phyloP scores from a whole-genome alignment of 2,888 invertebrate genomes.

The Leptopilina myrica region DNA sequence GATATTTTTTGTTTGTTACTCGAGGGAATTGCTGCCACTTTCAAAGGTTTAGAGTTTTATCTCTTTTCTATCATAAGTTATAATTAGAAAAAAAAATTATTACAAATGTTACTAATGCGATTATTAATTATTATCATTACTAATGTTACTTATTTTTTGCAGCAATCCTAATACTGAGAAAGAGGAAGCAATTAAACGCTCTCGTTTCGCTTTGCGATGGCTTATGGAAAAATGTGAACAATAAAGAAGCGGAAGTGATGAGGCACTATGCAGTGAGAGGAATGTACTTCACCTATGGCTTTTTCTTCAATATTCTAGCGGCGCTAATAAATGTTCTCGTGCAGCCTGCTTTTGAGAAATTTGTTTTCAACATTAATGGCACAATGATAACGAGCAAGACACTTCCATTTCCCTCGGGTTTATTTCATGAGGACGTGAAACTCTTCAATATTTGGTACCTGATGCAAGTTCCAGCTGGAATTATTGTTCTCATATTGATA shows the following conservation, averaged over 20 bases:
- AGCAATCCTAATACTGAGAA: neutral
- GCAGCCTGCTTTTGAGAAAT: neutral
- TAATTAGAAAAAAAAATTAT: no score
- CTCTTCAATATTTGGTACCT: conserved; percentile 48
- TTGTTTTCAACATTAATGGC: conserved; percentile 40
- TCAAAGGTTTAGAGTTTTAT: no score
- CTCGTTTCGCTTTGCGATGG: neutral
- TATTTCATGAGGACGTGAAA: conserved; percentile 45
- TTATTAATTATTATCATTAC: no score
- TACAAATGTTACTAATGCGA: no score
- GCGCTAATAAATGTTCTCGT: neutral
- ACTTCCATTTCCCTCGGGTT: conserved; percentile 48
- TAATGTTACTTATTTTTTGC: neutral
- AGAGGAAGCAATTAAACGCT: neutral
- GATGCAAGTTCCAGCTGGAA: conserved; percentile 45
- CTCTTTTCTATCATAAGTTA: no score
- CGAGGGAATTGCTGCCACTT: neutral
- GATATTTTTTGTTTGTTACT: neutral
- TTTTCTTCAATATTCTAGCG: neutral
- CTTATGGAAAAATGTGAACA: neutral
- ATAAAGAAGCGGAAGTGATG: neutral
- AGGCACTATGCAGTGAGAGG: neutral
- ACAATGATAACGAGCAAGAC: conserved; percentile 46
- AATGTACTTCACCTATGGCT: neutral
- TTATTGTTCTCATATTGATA: conserved; percentile 29